Base-by-base conservation (phyloP, 1,140 invertebrate species). In the Popillia japonica region DNA sequence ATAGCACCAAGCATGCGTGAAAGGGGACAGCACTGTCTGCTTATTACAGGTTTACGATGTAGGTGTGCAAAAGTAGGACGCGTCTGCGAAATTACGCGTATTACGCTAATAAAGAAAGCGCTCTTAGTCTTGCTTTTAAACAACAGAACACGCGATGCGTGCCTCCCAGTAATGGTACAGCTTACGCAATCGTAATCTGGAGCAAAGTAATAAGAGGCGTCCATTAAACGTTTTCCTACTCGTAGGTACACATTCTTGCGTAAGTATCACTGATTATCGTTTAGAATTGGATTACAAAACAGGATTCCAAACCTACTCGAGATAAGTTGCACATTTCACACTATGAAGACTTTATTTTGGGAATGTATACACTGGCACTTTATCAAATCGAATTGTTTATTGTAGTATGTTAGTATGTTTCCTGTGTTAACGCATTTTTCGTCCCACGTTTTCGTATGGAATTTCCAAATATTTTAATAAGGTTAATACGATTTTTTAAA, bases 101-200 rank as follows among this genome's bases (percentile, higher is more conserved):
- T 55, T 17, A 17, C 48, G 48, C 48, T 55, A 55, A 55, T 55
- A 55, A 55, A 55, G 48, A 55, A 55, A 55, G 48, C 17, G 14
- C 14, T 55, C 6, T 17, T 14, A 6, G 48, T 14, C 11, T 55
- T 55, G n/a, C 11, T 17, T 55, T 55, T 55, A 14, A 44, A 17
- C 48, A 55, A 55, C 11, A 17, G 14, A 17, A 55, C 48, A 7
- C 14, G 11, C 48, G 2, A 55, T 55, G 48, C 48, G 48, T 55
- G 48, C 48, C 14, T 17, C 17, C 6, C 6, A 14, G 17, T 55
- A 55, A 55, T 55, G n/a, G 14, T 17, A 17, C 48, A 17, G n/a
- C 48, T 55, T 55, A 55, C 14, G 14, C 14, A 55, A 55, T 55
- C 6, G 14, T 7, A 55, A 3, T 17, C 48, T 17, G 14, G 17